phyloP scores from a whole-genome alignment of 2,888 invertebrate species.

The Drosophila mimica region DNA sequence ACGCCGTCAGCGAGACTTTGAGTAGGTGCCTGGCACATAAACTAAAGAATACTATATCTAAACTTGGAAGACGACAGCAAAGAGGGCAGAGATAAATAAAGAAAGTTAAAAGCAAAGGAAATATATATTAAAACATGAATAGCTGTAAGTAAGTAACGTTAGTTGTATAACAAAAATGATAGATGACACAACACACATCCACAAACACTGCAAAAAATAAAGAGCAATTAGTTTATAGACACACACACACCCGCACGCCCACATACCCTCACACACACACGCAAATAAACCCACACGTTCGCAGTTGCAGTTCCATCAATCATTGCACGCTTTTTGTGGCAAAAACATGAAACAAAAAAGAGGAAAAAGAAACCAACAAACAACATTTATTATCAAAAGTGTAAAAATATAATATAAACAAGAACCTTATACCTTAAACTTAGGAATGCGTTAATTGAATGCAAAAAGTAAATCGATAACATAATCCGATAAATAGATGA shows the following conservation, averaged over 20 bases:
- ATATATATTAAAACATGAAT: slow-evolving; percentile 29
- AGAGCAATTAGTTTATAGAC: slow-evolving; percentile 39
- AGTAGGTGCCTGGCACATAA: slow-evolving; percentile 71
- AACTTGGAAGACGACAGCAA: slow-evolving; percentile 21
- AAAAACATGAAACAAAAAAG: slow-evolving; percentile 6
- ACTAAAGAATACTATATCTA: slow-evolving; percentile 59
- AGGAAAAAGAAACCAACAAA: slow-evolving; percentile 31
- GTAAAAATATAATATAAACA: slow-evolving; percentile 40
- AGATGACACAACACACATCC: slow-evolving; percentile 24
- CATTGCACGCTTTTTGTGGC: slow-evolving; percentile 64
- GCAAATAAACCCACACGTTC: slow-evolving; percentile 11
- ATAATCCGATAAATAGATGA: slow-evolving; percentile 76
- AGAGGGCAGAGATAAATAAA: slow-evolving; percentile 26
- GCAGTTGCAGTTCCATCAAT: slow-evolving; percentile 57
- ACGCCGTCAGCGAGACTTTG: slow-evolving; percentile 37
- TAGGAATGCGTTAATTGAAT: slow-evolving; percentile 49
- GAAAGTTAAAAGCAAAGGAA: slow-evolving; percentile 22
- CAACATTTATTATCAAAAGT: slow-evolving; percentile 53
- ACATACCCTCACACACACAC: slow-evolving; percentile 7
- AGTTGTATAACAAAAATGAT: slow-evolving; percentile 57
- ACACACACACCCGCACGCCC: slow-evolving; percentile 3
- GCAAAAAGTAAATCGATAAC: slow-evolving; percentile 57
- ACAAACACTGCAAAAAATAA: slow-evolving; percentile 36
- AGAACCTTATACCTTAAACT: slow-evolving; percentile 58
- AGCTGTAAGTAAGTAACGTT: slow-evolving; percentile 56